Percentiles rank a stretch among this genome's conserved stretches.
phyloP scores from a whole-genome alignment of 2,797 vertebrate genomes.

The Etheostoma nigrum region DNA sequence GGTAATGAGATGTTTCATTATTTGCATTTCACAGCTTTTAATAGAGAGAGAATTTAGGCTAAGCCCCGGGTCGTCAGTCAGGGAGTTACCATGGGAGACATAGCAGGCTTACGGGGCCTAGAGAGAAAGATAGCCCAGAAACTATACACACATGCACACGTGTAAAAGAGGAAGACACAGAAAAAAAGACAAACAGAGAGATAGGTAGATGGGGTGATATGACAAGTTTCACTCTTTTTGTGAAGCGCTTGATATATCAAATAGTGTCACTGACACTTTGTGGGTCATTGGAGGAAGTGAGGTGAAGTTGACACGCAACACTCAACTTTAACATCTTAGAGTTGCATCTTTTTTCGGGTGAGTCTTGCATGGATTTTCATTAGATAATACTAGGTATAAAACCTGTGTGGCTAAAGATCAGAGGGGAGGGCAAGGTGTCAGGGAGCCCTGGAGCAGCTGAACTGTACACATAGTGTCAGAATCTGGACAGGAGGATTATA shows the following conservation, averaged over 20 bases:
- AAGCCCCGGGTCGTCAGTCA: slow-evolving; percentile 86
- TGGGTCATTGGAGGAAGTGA: slow-evolving; percentile 18
- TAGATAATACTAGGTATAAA: slow-evolving; percentile 65
- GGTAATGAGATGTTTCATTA: slow-evolving; percentile 90
- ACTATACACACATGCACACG: slow-evolving; percentile 47
- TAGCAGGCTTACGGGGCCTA: slow-evolving; percentile 78
- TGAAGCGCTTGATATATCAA: not conserved
- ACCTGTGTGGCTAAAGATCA: slow-evolving; percentile 60
- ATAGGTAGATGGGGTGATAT: slow-evolving; percentile 16
- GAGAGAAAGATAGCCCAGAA: slow-evolving; percentile 83
- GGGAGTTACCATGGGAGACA: slow-evolving; percentile 85
- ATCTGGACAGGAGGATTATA: slow-evolving; percentile 7
- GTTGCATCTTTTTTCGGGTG: slow-evolving; percentile 40
- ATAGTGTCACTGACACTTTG: slow-evolving; percentile 12
- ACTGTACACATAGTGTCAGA: not conserved
- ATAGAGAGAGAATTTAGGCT: slow-evolving; percentile 89
- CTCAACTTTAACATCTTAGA: slow-evolving; percentile 13
- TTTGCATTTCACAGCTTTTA: slow-evolving; percentile 89
- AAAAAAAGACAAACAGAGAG: slow-evolving; percentile 14
- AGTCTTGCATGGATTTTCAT: slow-evolving; percentile 61
- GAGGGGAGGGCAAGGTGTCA: slow-evolving; percentile 31
- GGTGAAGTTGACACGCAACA: slow-evolving; percentile 18
- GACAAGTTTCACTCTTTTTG: slow-evolving; percentile 2
- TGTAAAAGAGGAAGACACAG: slow-evolving; percentile 32
- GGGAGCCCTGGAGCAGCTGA: not conserved